A percentile compares a stretch with the other conserved stretches of the same genome.
phyloP scores from a whole-genome alignment of 2,113 vertebrate species.

The Entomyzon cyanotis region DNA sequence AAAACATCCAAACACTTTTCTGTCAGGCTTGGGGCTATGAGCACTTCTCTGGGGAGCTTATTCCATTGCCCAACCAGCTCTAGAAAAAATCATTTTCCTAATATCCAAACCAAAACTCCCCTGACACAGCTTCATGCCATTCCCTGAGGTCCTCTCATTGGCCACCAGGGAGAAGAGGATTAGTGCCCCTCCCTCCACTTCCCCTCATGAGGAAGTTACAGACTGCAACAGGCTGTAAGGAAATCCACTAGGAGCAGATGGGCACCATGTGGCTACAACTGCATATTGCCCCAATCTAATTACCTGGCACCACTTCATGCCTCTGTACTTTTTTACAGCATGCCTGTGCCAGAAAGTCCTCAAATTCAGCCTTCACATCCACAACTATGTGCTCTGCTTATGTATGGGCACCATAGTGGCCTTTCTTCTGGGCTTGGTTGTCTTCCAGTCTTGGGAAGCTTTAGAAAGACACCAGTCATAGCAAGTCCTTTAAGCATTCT shows the following conservation, averaged over 20 bases:
- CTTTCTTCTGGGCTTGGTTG: background rate
- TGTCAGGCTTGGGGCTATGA: background rate
- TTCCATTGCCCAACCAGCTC: background rate
- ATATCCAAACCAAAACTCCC: background rate
- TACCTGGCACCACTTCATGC: background rate
- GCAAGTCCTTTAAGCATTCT: background rate
- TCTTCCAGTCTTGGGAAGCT: background rate
- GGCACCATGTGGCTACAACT: background rate
- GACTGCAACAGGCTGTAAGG: background rate
- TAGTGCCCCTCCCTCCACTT: background rate
- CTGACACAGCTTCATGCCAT: background rate
- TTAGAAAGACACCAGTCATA: background rate
- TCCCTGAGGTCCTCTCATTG: background rate
- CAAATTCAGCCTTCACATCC: background rate
- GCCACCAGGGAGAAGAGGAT: background rate
- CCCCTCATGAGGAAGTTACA: background rate
- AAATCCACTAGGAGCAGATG: background rate
- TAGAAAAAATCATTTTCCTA: background rate
- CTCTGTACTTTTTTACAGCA: background rate
- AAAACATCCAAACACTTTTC: background rate
- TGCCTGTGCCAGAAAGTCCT: background rate
- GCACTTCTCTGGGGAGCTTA: background rate
- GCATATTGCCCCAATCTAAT: background rate
- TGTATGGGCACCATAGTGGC: fast-evolving
- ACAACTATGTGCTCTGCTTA: background rate